Evolutionary conservation across 1,140 invertebrate genomes (phyloP), one percentile per base, ranked within the genome.

Genomic region (Stegodyphus mimosarum): DNA sequence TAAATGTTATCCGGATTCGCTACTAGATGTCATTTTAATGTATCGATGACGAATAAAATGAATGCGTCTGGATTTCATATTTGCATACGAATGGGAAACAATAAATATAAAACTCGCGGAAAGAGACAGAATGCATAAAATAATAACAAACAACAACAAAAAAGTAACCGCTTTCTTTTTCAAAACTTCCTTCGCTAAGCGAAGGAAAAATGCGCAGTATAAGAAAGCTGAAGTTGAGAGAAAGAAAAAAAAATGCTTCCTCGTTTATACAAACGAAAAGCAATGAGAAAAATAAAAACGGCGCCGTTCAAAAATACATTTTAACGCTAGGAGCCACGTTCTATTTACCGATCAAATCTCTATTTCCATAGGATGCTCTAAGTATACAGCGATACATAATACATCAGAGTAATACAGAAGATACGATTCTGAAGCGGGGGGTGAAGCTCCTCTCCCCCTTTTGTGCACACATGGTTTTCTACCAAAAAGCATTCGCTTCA

Each of bases 341-440:
- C 81, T 83, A 83, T 83, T 83, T 83, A 83, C 81, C 72, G 81
- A 83, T 83, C 81, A 83, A 83, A 83, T 83, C 81, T 74, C 72
- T 83, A 74, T 83, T 83, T 83, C 81, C 81, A 83, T 75, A 69
- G 71, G 17, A 53, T 75, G 63, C 18, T 75, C 63, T 83, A 67
- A 75, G 79, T 73, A 83, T 73, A 83, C 79, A 73, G 53, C 70
- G 81, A 83, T 83, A 83, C 81, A 83, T 83, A 83, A 83, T 83
- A 83, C 81, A 83, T 83, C 81, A 83, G 81, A 74, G 72, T 83
- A 83, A 83, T 83, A 83, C 75, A 67, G 60, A 75, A 75, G 71
- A 83, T 75, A 75, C 72, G 81, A 75, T 53, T 75, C 18, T 6
- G 51, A 50, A 6, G 33, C 13, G 33, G 52, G 79, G 15, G 7